Conservation (phyloP, 2,888 invertebrate species). For the Ophioninae sp. region DNA sequence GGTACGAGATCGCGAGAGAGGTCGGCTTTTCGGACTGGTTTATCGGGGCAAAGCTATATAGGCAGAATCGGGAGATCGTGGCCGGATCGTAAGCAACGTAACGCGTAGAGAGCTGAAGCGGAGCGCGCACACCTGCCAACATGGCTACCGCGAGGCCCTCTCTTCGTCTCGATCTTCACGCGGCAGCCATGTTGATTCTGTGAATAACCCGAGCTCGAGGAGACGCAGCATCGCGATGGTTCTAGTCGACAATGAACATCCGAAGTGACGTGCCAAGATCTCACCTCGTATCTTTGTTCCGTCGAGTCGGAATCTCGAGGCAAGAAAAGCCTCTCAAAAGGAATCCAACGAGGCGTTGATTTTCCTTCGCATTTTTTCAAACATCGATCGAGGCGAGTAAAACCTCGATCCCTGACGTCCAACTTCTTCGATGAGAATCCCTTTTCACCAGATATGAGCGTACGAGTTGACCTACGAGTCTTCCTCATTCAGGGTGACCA, state of each 20-base stretch:
- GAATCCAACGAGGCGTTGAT: conserved; percentile 60
- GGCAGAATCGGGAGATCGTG: conserved; percentile 17
- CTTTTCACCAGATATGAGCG: not conserved
- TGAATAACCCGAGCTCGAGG: conserved; percentile 70
- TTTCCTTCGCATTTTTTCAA: conserved; percentile 64
- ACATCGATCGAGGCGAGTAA: conserved; percentile 63
- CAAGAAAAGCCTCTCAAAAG: conserved; percentile 53
- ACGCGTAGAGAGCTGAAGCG: conserved; percentile 53
- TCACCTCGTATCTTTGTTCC: conserved; percentile 64
- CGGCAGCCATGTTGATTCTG: conserved; percentile 79
- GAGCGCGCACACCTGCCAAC: conserved; percentile 80
- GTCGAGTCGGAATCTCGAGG: conserved; percentile 46
- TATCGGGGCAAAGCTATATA: conserved; percentile 62
- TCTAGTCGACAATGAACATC: conserved; percentile 27
- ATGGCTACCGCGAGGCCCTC: conserved; percentile 81
- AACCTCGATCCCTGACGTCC: conserved; percentile 58
- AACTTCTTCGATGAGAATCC: conserved; percentile 29
- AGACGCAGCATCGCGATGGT: conserved; percentile 47
- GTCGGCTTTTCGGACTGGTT: conserved; percentile 70
- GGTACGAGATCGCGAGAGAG: conserved; percentile 44
- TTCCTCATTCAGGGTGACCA: conserved; percentile 25
- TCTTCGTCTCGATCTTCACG: conserved; percentile 75
- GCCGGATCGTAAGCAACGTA: conserved; percentile 53
- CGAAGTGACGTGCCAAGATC: conserved; percentile 15
- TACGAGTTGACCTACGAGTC: not conserved